Evolutionary conservation across 2,113 vertebrate species (phyloP).

Genomic region (Stegastes partitus): DNA sequence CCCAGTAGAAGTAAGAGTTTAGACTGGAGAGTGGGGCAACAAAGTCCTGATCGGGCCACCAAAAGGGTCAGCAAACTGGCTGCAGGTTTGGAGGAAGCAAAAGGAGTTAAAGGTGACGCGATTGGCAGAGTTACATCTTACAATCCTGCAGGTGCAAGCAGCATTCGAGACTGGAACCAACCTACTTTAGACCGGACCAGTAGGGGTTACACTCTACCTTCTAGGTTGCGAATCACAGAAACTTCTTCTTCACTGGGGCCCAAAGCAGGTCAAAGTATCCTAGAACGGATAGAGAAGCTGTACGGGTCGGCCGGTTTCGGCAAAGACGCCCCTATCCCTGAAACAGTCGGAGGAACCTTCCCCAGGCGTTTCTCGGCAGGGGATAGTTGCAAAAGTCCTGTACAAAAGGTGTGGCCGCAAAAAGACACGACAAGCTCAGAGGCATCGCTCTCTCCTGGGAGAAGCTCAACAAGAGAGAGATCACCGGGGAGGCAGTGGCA

Average conservation of each 20-base stretch:
- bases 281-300: constrained; percentile 80
- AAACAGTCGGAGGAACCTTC: constrained; percentile 61
- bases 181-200: constrained; percentile 38
- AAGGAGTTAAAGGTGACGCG: neutral
- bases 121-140: constrained; percentile 32
- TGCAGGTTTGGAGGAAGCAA: constrained; percentile 47
- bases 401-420: neutral
- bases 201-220: constrained; percentile 71
- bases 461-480: constrained; percentile 25
- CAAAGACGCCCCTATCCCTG: constrained; percentile 42
- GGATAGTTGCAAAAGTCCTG: constrained; percentile 20
- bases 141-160: constrained; percentile 17
- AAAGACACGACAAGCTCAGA: no score
- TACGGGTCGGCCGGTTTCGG: constrained; percentile 52
- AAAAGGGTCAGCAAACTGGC: constrained; percentile 13
- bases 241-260: constrained; percentile 35
- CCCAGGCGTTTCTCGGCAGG: constrained; percentile 56
- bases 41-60: constrained; percentile 12
- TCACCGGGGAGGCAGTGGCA: constrained; percentile 23
- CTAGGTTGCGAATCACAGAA: constrained; percentile 59
- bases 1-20: constrained; percentile 77
- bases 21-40: constrained; percentile 59
- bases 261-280: constrained; percentile 75
- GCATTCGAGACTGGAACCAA: constrained; percentile 24
- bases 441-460: constrained; percentile 1